phyloP scores from a whole-genome alignment of 2,113 vertebrate species.

The Reinhardtius hippoglossoides region DNA sequence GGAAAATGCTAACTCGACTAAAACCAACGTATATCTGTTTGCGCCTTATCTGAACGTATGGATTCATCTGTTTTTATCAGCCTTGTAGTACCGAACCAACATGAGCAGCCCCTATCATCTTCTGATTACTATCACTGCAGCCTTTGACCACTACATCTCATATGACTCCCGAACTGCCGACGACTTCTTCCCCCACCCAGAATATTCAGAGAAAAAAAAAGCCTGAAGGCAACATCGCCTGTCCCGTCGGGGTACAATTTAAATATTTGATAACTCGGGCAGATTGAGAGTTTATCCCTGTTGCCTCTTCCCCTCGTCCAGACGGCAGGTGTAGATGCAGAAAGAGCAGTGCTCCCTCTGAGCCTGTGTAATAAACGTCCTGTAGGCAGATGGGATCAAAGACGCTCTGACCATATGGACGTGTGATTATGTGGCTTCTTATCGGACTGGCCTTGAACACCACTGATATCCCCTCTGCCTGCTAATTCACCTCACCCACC shows the following conservation, averaged over 20 bases:
- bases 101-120: constrained; percentile 23
- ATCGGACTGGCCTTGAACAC: constrained; percentile 73
- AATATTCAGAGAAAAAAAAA: neutral
- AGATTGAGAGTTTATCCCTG: no score
- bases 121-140: constrained; percentile 18
- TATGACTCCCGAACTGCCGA: neutral
- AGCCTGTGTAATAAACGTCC: constrained; percentile 19
- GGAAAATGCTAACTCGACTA: neutral
- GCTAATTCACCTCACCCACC: constrained; percentile 38
- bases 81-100: constrained; percentile 7
- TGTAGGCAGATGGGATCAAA: constrained; percentile 52
- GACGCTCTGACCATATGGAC: constrained; percentile 29
- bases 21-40: constrained; percentile 12
- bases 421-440: constrained; percentile 57
- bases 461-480: constrained; percentile 53
- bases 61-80: constrained; percentile 44
- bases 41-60: constrained; percentile 24
- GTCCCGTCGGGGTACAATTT: no score
- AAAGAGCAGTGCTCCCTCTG: neutral
- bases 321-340: neutral
- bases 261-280: no score
- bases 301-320: neutral
- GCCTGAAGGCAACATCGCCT: no score
- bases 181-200: neutral
- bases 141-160: constrained; percentile 55